Percentiles rank a stretch among this genome's conserved stretches.
Conservation (phyloP, 2,888 invertebrate genomes). For the Pterostichus madidus region DNA sequence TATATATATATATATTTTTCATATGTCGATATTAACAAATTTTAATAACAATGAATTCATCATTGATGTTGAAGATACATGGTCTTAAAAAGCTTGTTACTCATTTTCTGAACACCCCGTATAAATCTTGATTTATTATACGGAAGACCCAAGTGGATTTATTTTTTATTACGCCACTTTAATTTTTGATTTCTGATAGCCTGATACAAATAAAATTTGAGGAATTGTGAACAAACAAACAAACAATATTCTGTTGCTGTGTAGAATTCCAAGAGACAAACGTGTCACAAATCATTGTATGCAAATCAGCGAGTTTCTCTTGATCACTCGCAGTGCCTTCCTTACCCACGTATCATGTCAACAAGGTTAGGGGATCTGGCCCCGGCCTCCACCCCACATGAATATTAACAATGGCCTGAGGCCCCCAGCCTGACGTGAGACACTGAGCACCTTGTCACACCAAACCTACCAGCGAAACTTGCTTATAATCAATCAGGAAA, state of each 20-base stretch:
- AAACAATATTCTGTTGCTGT: background rate
- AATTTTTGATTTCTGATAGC: too few species aligned
- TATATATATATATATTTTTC: too few species aligned
- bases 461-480: background rate
- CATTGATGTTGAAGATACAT: too few species aligned
- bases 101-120: too few species aligned
- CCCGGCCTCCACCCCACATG: slow-evolving; percentile 14
- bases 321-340: slow-evolving; percentile 24
- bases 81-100: too few species aligned
- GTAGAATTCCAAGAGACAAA: slow-evolving; percentile 14
- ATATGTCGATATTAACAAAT: too few species aligned
- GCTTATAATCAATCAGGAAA: too few species aligned
- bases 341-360: slow-evolving; percentile 36
- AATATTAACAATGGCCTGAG: slow-evolving; percentile 27
- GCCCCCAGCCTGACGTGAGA: slow-evolving; percentile 17
- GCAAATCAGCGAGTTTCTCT: slow-evolving; percentile 33
- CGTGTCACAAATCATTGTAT: slow-evolving; percentile 37
- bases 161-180: too few species aligned
- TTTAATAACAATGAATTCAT: too few species aligned
- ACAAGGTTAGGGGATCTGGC: slow-evolving; percentile 43
- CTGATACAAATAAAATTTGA: background rate
- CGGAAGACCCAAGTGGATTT: too few species aligned
- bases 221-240: background rate
- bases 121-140: too few species aligned
- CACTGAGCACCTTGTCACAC: slow-evolving; percentile 17